Conservation (phyloP, 2,888 invertebrate species). For the Patella caerulea region DNA sequence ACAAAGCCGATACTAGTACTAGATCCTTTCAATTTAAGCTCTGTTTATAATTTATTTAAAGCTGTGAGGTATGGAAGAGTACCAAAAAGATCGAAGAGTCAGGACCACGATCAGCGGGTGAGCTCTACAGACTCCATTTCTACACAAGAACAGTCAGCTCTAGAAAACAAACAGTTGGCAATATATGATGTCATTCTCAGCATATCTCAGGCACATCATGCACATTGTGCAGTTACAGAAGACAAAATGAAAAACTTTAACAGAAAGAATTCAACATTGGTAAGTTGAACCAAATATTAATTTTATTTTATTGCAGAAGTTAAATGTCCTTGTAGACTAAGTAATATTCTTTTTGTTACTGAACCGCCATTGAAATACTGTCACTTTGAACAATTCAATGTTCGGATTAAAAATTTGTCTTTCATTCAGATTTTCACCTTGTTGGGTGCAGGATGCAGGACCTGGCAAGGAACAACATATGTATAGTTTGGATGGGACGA, state of each 20-base stretch:
- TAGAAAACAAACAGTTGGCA: slow-evolving; percentile 75
- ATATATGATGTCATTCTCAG: slow-evolving; percentile 85
- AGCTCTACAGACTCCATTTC: slow-evolving; percentile 55
- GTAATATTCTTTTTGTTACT: no score
- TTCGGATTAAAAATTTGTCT: no score
- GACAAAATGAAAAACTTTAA: slow-evolving; percentile 82
- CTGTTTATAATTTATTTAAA: slow-evolving; percentile 28
- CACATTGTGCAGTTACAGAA: slow-evolving; percentile 90
- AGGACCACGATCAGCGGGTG: slow-evolving; percentile 74
- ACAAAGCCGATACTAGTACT: no score
- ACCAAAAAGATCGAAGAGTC: slow-evolving; percentile 91
- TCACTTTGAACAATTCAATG: neutral
- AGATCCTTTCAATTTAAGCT: no score
- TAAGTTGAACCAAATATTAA: slow-evolving; percentile 49
- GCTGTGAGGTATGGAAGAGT: slow-evolving; percentile 95
- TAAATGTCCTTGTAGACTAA: no score
- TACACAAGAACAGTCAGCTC: slow-evolving; percentile 54
- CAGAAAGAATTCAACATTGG: slow-evolving; percentile 80
- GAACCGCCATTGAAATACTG: no score
- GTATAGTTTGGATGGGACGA: no score
- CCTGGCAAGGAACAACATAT: no score
- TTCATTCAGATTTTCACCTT: no score
- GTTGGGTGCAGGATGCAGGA: no score
- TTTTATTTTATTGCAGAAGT: no score
- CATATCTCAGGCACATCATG: slow-evolving; percentile 86